These are phyloP conservation scores for Leptoclinus maculatus DNA, from an alignment of 2,797 vertebrate genomes.

Conservation along the genomic window DNA sequence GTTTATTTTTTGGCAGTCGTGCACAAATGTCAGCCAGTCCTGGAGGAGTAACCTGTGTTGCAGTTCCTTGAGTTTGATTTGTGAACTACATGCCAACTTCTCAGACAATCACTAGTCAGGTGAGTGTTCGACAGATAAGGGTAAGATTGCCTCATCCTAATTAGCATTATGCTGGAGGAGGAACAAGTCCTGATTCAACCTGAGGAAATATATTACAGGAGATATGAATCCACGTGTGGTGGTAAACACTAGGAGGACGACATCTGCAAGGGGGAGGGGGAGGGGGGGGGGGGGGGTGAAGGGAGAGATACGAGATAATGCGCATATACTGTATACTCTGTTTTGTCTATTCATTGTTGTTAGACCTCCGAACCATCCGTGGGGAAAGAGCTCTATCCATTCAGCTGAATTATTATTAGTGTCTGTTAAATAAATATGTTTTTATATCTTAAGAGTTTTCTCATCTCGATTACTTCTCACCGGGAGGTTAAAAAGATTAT, in stretches of 20 bases:
- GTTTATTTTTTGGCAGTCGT: background rate
- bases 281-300: too few species aligned
- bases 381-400: too few species aligned
- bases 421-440: too few species aligned
- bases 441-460: too few species aligned
- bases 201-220: slow-evolving; percentile 1
- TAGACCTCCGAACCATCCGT: too few species aligned
- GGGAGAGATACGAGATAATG: too few species aligned
- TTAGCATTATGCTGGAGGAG: slow-evolving; percentile 41
- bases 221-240: background rate
- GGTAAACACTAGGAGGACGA: background rate
- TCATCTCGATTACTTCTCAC: too few species aligned
- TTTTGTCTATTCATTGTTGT: too few species aligned
- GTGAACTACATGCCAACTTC: slow-evolving; percentile 7
- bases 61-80: slow-evolving; percentile 20
- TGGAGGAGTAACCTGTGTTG: slow-evolving; percentile 1
- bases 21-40: background rate
- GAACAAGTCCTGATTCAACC: slow-evolving; percentile 15
- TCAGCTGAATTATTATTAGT: too few species aligned
- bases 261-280: too few species aligned
- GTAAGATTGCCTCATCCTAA: slow-evolving; percentile 39
- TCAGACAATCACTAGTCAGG: slow-evolving; percentile 22
- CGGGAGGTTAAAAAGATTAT: too few species aligned
- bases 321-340: too few species aligned
- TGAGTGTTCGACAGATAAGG: slow-evolving; percentile 27